phyloP scores from a whole-genome alignment of 2,113 vertebrate species.

The Aramus guarauna region DNA sequence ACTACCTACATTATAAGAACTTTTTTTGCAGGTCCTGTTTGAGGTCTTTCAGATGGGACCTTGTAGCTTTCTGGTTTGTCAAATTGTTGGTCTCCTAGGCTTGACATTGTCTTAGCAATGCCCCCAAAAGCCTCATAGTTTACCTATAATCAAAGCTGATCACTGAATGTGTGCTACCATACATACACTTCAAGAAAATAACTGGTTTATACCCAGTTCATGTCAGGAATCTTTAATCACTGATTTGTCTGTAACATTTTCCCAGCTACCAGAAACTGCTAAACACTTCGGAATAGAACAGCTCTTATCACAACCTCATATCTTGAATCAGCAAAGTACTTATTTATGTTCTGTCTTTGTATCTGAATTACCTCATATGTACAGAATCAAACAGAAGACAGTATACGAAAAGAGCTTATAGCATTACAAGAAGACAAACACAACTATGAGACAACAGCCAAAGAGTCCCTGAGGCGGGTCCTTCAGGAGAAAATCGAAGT shows the following conservation, averaged over 20 bases:
- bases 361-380: not conserved
- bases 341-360: not conserved
- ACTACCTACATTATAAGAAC: not conserved
- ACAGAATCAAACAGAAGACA: conserved; percentile 96
- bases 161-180: not conserved
- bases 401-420: conserved; percentile 93
- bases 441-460: conserved; percentile 98
- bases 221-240: not conserved
- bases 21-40: not conserved
- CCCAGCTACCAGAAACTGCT: not conserved
- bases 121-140: not conserved
- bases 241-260: not conserved
- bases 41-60: not conserved
- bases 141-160: not conserved
- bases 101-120: not conserved
- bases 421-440: conserved; percentile 98
- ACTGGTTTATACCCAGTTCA: not conserved
- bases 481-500: conserved; percentile 99
- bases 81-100: not conserved
- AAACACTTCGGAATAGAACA: not conserved
- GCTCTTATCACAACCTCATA: not conserved
- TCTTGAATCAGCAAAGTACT: not conserved
- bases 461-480: conserved; percentile 97
- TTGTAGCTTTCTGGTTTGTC: not conserved
- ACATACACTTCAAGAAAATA: not conserved